Conservation (phyloP, 2,797 vertebrate genomes). For the Notolabrus celidotus region DNA sequence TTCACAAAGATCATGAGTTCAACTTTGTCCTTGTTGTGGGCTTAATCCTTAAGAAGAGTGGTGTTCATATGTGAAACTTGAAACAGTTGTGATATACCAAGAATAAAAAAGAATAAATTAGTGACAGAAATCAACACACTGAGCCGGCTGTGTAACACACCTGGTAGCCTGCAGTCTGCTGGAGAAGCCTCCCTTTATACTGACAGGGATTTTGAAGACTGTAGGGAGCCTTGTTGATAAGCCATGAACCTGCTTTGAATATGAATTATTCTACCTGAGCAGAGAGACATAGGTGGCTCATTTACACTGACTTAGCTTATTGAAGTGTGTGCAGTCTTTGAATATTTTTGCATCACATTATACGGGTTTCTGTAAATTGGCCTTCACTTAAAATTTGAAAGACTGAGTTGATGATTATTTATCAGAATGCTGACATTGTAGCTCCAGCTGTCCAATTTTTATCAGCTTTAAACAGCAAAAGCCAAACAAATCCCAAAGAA, state of each 20-base stretch:
- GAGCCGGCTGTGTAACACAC: slow-evolving; percentile 44
- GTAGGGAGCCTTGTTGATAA: slow-evolving; percentile 72
- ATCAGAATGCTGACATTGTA: not conserved
- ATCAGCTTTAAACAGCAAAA: slow-evolving; percentile 8
- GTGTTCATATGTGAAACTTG: not conserved
- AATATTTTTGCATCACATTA: slow-evolving; percentile 60
- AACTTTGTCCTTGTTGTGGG: not conserved
- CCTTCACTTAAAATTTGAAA: slow-evolving; percentile 23
- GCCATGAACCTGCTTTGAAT: slow-evolving; percentile 71
- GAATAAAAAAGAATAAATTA: slow-evolving; percentile 24
- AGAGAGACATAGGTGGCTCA: slow-evolving; percentile 30
- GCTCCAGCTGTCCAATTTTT: not conserved
- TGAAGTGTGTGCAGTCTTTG: slow-evolving; percentile 30
- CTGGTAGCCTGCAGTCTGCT: slow-evolving; percentile 40
- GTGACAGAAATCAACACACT: slow-evolving; percentile 32
- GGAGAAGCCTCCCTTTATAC: slow-evolving; percentile 71
- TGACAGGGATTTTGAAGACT: slow-evolving; percentile 76
- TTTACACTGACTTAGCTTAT: slow-evolving; percentile 45
- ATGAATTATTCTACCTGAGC: slow-evolving; percentile 72
- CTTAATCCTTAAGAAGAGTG: not conserved
- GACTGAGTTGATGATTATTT: slow-evolving; percentile 2
- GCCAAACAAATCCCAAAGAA: not conserved
- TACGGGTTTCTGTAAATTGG: slow-evolving; percentile 39
- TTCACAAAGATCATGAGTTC: not conserved
- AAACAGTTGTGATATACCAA: too few relatives aligned